Percentiles rank a stretch among this genome's conserved stretches.
These are phyloP conservation scores for Alectura lathami DNA, from an alignment of 2,113 vertebrate species.

Conservation along the genomic window DNA sequence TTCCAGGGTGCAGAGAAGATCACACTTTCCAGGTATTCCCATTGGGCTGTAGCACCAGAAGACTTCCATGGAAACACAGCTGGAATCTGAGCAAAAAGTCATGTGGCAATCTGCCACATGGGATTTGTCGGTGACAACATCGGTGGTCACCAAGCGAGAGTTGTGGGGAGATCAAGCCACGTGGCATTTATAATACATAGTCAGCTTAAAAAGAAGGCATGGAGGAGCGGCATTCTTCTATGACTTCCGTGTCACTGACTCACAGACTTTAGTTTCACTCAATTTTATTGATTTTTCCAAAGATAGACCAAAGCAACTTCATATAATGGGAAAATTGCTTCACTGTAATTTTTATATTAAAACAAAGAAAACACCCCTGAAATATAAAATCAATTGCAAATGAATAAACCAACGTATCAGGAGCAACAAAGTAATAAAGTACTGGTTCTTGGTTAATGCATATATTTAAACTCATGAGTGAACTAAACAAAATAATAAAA, in stretches of 20 bases:
- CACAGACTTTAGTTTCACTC: not conserved
- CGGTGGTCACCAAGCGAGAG: not conserved
- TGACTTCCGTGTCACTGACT: not conserved
- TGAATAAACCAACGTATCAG: not conserved
- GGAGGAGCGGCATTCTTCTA: not conserved
- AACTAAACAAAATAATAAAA: not conserved
- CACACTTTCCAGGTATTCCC: not conserved
- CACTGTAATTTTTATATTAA: not conserved
- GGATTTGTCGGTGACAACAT: not conserved
- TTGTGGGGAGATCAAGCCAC: not conserved
- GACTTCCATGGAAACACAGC: not conserved
- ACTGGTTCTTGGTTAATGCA: not conserved
- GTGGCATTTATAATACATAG: not conserved
- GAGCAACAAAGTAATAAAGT: not conserved
- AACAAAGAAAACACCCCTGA: not conserved
- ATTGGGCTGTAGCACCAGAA: not conserved
- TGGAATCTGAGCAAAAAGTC: not conserved
- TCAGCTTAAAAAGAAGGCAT: not conserved
- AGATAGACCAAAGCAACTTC: not conserved
- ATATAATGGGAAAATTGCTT: not conserved
- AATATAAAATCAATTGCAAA: conserved; percentile 21
- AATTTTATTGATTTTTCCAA: not conserved
- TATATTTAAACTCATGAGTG: not conserved
- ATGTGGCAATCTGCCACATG: not conserved
- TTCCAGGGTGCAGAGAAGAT: not conserved